phyloP scores from a whole-genome alignment of 2,797 vertebrate species.

The Danio jaintianensis region DNA sequence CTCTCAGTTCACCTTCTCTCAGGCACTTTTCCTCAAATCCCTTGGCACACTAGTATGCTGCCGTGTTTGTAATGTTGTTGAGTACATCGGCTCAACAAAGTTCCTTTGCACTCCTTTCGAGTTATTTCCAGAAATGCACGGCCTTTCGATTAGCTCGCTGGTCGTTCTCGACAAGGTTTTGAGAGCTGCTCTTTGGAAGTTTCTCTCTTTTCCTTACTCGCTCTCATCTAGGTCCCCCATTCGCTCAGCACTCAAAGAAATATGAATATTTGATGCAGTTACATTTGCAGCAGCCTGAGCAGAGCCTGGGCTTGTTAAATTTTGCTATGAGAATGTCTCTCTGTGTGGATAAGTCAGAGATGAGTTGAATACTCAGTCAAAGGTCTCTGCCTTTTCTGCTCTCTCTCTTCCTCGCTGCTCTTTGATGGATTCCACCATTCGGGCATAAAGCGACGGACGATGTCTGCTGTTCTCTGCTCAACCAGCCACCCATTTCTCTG shows the following conservation, averaged over 20 bases:
- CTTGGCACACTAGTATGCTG: slow-evolving; percentile 59
- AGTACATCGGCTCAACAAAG: slow-evolving; percentile 69
- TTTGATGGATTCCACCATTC: slow-evolving; percentile 41
- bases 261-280: slow-evolving; percentile 79
- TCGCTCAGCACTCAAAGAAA: slow-evolving; percentile 80
- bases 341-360: slow-evolving; percentile 59
- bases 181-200: slow-evolving; percentile 38
- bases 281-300: slow-evolving; percentile 68
- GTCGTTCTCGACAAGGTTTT: slow-evolving; percentile 64
- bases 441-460: slow-evolving; percentile 34
- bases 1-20: slow-evolving; percentile 33
- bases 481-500: slow-evolving; percentile 26
- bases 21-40: slow-evolving; percentile 53
- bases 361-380: slow-evolving; percentile 47
- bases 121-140: slow-evolving; percentile 75
- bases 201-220: slow-evolving; percentile 58
- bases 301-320: slow-evolving; percentile 58
- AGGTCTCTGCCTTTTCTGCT: slow-evolving; percentile 42
- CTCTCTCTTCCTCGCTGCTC: slow-evolving; percentile 13
- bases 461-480: not conserved
- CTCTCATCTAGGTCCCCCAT: slow-evolving; percentile 77
- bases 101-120: slow-evolving; percentile 63
- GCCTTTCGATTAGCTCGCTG: slow-evolving; percentile 73
- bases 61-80: slow-evolving; percentile 55
- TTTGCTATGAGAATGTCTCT: slow-evolving; percentile 60